Base-by-base conservation (phyloP, 2,888 invertebrate species). In the Dasysyrphus albostriatus region DNA sequence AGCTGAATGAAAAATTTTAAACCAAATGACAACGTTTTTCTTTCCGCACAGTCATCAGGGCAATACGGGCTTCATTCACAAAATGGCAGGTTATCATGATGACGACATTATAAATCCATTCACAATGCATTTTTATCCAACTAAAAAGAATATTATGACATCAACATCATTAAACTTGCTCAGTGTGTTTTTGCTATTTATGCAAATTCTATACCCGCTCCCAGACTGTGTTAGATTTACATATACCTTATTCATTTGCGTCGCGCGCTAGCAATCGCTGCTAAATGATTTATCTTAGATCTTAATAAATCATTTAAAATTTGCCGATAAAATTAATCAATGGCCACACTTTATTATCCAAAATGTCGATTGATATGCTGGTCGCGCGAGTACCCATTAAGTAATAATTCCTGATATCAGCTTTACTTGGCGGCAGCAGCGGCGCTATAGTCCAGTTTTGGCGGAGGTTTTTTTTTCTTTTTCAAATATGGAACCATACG, bases 271-370 rank as follows among this genome's bases (percentile, higher is more conserved):
- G 83, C 73, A 75, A 85, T 87, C 87, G 56, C 78, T 88, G 87
- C 89, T 89, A 90, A 90, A 89, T 91, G 91, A 91, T 92, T 91
- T 91, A 92, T 91, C 90, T 90, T 85, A 89, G 88, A 88, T 88
- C 90, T 88, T 89, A 89, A 91, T 91, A 92, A 91, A 92, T 91
- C 90, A 91, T 88, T 89, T 90, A 88, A 89, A 90, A 90, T 90
- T 89, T 88, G 70, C 88, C 89, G 90, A 91, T 91, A 90, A 90
- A 90, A 90, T 90, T 90, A 90, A 90, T 90, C 90, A 90, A 90
- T 89, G 88, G 89, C 90, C 90, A 89, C 90, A 90, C 89, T 90
- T 89, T 89, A 88, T 88, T 89, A 89, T 88, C 88, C 70, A 89
- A 61, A 61, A 88, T 89, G 88, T 78, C 89, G 88, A 89, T 89